These are phyloP conservation scores for Geococcyx californianus DNA, from an alignment of 2,113 vertebrate species.

Conservation along the genomic window DNA sequence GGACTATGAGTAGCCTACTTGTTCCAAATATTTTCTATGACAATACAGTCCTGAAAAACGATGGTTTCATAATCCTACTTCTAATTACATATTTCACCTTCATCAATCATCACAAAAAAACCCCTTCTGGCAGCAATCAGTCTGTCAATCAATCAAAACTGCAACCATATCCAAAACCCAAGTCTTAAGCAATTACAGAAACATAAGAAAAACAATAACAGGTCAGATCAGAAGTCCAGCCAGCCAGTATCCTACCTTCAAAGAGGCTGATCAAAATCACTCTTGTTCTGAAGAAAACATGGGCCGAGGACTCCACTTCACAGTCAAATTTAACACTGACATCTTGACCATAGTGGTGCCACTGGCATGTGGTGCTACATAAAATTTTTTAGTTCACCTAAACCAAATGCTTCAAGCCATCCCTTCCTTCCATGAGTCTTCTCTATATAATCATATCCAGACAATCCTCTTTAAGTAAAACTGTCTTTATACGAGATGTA, in stretches of 20 bases:
- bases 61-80: not conserved
- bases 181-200: not conserved
- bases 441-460: not conserved
- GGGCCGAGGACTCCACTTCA: rapidly evolving
- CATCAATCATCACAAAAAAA: not conserved
- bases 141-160: not conserved
- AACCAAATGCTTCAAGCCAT: not conserved
- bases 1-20: not conserved
- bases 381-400: not conserved
- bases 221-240: not conserved
- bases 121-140: not conserved
- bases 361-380: not conserved
- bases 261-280: not conserved
- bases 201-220: not conserved
- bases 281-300: not conserved
- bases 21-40: not conserved
- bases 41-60: not conserved
- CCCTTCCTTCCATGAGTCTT: not conserved
- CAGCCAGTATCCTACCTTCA: not conserved
- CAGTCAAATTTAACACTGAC: not conserved
- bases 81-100: slow-evolving; percentile 18
- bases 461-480: not conserved
- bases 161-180: not conserved
- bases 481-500: not conserved
- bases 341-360: not conserved